Percentiles rank a stretch among this genome's conserved stretches.
Conservation (phyloP, 2,797 vertebrate species). For the Lindbergichthys nudifrons region DNA sequence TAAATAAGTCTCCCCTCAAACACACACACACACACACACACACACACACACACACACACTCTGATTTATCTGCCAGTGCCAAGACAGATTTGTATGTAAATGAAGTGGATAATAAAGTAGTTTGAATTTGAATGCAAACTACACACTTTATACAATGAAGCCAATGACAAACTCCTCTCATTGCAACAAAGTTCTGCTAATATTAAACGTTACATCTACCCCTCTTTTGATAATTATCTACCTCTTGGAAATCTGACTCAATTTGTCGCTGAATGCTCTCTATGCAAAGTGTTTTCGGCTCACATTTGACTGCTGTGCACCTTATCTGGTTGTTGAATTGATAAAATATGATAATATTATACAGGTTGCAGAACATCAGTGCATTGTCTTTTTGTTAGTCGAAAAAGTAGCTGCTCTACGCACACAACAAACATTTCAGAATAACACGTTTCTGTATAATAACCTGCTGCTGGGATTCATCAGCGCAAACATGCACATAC, state of each 20-base stretch:
- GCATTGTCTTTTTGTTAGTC: background rate
- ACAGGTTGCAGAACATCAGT: slow-evolving; percentile 5
- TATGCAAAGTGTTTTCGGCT: slow-evolving; percentile 40
- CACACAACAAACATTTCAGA: slow-evolving; percentile 18
- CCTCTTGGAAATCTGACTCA: slow-evolving; percentile 23
- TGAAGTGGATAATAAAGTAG: too few species aligned
- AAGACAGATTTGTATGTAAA: too few species aligned
- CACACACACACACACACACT: too few species aligned
- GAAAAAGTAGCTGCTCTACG: slow-evolving; percentile 3
- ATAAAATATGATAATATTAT: slow-evolving; percentile 36
- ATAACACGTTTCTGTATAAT: slow-evolving; percentile 13
- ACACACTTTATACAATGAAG: background rate
- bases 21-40: too few species aligned
- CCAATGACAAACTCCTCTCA: background rate
- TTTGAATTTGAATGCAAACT: background rate
- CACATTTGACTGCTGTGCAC: slow-evolving; percentile 26
- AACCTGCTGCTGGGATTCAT: slow-evolving; percentile 15
- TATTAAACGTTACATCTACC: background rate
- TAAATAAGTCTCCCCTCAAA: too few species aligned
- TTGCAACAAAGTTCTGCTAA: background rate
- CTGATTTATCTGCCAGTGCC: too few species aligned
- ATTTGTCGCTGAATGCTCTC: slow-evolving; percentile 54
- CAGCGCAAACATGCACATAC: slow-evolving; percentile 1
- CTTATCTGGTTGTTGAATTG: slow-evolving; percentile 40
- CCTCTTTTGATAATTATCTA: background rate